Conservation (phyloP, 2,888 invertebrate genomes). For the Azorinus chamasolen region DNA sequence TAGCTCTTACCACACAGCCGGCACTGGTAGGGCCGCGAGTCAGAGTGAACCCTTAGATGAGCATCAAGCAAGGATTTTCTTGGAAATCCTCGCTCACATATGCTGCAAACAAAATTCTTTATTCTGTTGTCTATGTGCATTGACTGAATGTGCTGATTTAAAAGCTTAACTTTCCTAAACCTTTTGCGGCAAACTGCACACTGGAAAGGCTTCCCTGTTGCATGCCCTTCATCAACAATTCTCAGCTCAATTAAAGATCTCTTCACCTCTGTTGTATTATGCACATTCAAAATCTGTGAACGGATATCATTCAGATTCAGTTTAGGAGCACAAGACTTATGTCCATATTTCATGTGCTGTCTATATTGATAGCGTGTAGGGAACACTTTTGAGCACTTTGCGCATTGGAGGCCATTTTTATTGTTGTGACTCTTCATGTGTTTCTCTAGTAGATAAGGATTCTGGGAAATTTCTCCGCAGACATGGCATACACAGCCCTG, state of each 20-base stretch:
- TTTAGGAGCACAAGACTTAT: too few relatives aligned
- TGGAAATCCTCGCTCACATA: constrained; percentile 54
- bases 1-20: constrained; percentile 42
- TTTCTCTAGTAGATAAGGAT: not conserved
- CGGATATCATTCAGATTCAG: too few relatives aligned
- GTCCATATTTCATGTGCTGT: too few relatives aligned
- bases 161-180: constrained; percentile 24
- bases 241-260: constrained; percentile 7
- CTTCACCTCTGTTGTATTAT: not conserved
- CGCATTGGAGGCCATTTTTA: too few relatives aligned
- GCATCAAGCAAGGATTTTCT: constrained; percentile 24
- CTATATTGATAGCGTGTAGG: too few relatives aligned
- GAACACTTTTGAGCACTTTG: too few relatives aligned
- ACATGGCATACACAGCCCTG: constrained; percentile 15
- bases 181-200: constrained; percentile 43
- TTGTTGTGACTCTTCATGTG: constrained; percentile 7
- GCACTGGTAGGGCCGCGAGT: constrained; percentile 45
- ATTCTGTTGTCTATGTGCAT: constrained; percentile 46
- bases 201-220: constrained; percentile 16
- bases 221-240: constrained; percentile 10
- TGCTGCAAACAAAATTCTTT: constrained; percentile 43
- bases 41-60: constrained; percentile 53
- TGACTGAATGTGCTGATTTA: constrained; percentile 34
- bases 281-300: not conserved
- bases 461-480: constrained; percentile 14